These are phyloP conservation scores for Acleris cristana DNA, from an alignment of 2,888 invertebrate species.

Conservation along the genomic window DNA sequence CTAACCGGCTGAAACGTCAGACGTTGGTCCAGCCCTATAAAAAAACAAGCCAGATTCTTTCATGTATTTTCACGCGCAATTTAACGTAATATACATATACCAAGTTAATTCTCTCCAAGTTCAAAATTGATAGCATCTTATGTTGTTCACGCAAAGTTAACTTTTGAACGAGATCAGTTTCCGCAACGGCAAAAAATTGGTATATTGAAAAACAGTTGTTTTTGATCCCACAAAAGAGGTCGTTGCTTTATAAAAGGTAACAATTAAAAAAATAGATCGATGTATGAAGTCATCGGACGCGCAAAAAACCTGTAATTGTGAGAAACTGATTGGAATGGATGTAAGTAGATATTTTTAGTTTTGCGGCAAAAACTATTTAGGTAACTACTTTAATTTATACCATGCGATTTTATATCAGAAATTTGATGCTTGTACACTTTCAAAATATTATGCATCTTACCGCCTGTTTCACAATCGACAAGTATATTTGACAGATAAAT, in stretches of 20 bases:
- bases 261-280: constrained; percentile 38
- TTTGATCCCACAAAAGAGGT: constrained; percentile 35
- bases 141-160: not conserved
- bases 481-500: too few relatives aligned
- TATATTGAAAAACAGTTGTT: constrained; percentile 35
- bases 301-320: constrained; percentile 30
- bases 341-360: constrained; percentile 9
- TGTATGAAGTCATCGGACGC: constrained; percentile 35
- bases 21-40: constrained; percentile 7
- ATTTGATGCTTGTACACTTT: not conserved
- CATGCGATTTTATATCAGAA: not conserved
- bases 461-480: too few relatives aligned
- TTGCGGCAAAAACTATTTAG: constrained; percentile 12
- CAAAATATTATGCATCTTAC: not conserved
- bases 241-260: constrained; percentile 36
- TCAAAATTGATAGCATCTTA: constrained; percentile 1
- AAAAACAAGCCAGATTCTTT: constrained; percentile 40
- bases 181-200: constrained; percentile 11
- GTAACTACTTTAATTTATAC: not conserved
- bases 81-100: constrained; percentile 41
- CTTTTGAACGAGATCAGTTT: not conserved
- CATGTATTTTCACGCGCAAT: constrained; percentile 48
- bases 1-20: not conserved
- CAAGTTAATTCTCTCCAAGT: constrained; percentile 20
- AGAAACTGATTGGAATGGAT: constrained; percentile 28